Conservation (phyloP, 2,797 vertebrate genomes). For the Oreortyx pictus region DNA sequence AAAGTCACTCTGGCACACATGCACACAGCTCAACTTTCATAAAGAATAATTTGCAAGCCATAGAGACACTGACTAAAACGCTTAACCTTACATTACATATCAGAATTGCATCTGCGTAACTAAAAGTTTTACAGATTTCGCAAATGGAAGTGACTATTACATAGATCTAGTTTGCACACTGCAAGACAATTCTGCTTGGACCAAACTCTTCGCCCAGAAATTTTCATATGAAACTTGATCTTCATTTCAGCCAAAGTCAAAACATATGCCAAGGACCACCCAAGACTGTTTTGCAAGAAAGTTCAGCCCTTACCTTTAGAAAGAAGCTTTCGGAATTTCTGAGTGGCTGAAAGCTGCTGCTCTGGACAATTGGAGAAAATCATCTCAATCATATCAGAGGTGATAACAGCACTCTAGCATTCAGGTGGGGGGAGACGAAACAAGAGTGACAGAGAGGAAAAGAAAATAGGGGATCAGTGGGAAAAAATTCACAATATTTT, state of each 20-base stretch:
- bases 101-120: not conserved
- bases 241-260: not conserved
- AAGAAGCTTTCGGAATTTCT: conserved; percentile 96
- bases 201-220: not conserved
- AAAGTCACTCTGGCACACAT: not conserved
- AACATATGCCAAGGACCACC: not conserved
- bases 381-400: conserved; percentile 97
- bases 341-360: conserved; percentile 96
- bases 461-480: not conserved
- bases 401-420: conserved; percentile 90
- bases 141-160: not conserved
- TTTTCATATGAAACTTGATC: not conserved
- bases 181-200: not conserved
- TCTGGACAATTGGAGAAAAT: conserved; percentile 96
- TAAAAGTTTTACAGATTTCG: not conserved
- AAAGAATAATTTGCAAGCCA: not conserved
- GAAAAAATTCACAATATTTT: not conserved
- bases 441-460: not conserved
- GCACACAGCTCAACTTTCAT: not conserved
- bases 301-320: conserved; percentile 89
- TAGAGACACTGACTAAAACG: not conserved
- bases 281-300: not conserved
- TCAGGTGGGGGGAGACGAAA: not conserved
- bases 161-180: not conserved
- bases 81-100: not conserved